These are phyloP conservation scores for Baryphthengus martii DNA, from an alignment of 2,113 vertebrate genomes.

Conservation along the genomic window DNA sequence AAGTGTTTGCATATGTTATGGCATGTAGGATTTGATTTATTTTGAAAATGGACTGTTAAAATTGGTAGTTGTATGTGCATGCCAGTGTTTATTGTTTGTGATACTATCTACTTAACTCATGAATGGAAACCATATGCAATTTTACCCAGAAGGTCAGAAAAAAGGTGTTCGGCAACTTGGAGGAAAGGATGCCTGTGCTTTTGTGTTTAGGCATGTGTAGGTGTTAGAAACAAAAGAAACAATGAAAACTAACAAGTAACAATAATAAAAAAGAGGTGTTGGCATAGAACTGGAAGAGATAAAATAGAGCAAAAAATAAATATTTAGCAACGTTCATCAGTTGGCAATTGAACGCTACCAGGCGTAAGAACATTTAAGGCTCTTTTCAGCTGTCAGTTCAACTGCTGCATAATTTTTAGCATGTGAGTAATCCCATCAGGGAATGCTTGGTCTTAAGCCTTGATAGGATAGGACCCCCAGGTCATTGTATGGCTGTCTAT, in stretches of 20 bases:
- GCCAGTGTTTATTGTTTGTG: not conserved
- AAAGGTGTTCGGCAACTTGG: not conserved
- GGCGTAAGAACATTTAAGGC: constrained; percentile 52
- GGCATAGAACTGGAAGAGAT: not conserved
- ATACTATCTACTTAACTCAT: not conserved
- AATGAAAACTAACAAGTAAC: not conserved
- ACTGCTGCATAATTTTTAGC: constrained; percentile 33
- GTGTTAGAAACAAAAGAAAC: not conserved
- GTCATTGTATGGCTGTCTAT: constrained; percentile 35
- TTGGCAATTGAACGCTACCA: constrained; percentile 5
- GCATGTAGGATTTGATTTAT: not conserved
- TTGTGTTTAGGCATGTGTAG: not conserved
- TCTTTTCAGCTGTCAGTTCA: constrained; percentile 55
- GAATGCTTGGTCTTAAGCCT: constrained; percentile 33
- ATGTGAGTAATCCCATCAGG: constrained; percentile 47
- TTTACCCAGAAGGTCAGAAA: not conserved
- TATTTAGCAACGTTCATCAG: not conserved
- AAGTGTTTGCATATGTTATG: not conserved
- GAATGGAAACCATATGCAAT: not conserved
- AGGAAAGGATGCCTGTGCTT: not conserved
- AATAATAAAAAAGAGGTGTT: not conserved
- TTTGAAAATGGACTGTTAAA: not conserved
- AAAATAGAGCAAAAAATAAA: constrained; percentile 36
- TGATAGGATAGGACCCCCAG: constrained; percentile 26
- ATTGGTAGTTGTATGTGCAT: not conserved